Evolutionary conservation across 2,113 vertebrate genomes (phyloP).

Genomic region (Tachysurus fulvidraco): DNA sequence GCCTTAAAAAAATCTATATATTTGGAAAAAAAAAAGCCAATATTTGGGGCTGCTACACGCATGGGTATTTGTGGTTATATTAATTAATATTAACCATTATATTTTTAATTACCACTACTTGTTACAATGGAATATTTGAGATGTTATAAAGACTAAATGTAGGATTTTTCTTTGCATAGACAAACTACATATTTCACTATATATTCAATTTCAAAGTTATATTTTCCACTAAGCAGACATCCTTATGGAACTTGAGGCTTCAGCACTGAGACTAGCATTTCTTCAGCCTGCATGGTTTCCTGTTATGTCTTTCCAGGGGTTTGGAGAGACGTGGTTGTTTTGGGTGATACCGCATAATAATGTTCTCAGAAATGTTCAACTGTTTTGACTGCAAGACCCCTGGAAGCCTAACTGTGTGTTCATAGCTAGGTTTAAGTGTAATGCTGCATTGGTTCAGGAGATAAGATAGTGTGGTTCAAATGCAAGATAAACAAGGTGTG

Average conservation of each 20-base stretch:
- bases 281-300: constrained; percentile 25
- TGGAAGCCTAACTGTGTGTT: background rate
- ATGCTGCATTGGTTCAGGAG: background rate
- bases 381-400: constrained; percentile 29
- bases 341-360: background rate
- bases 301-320: constrained; percentile 25
- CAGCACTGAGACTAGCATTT: constrained; percentile 3
- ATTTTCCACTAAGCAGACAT: constrained; percentile 13
- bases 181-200: background rate
- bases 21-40: background rate
- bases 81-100: no score
- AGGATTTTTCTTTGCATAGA: background rate
- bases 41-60: background rate
- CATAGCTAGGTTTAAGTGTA: background rate
- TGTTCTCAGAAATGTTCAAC: constrained; percentile 11
- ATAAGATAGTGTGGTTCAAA: constrained; percentile 3
- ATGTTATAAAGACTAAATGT: background rate
- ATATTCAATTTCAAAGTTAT: constrained; percentile 8
- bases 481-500: background rate
- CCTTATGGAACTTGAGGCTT: background rate
- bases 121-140: background rate
- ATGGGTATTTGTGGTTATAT: no score
- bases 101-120: background rate
- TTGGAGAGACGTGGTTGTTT: background rate
- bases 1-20: no score